phyloP scores from a whole-genome alignment of 2,113 vertebrate species.

The Petromus typicus region DNA sequence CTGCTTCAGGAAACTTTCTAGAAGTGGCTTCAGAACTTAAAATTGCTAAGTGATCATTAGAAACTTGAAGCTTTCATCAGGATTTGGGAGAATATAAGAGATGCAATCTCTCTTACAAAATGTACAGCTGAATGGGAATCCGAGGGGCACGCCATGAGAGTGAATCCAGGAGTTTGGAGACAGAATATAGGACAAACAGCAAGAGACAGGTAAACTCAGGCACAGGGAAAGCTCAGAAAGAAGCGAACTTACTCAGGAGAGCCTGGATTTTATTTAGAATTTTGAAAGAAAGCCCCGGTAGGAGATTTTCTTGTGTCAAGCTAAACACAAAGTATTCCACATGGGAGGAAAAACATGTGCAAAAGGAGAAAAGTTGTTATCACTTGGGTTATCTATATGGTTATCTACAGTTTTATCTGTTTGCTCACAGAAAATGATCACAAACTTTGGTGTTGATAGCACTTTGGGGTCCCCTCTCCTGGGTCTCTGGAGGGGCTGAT shows the following conservation, averaged over 20 bases:
- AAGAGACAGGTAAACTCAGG: neutral
- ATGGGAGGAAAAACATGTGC: neutral
- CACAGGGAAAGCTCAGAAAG: neutral
- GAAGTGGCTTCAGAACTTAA: neutral
- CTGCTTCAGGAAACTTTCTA: neutral
- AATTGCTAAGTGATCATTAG: neutral
- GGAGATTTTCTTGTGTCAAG: neutral
- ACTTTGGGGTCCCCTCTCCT: neutral
- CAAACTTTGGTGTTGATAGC: neutral
- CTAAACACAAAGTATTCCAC: neutral
- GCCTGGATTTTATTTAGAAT: neutral
- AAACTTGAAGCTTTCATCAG: neutral
- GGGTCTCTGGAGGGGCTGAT: neutral
- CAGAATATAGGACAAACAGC: neutral
- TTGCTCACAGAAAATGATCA: neutral
- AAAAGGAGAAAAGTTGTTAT: neutral
- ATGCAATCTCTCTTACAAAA: neutral
- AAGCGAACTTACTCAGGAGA: neutral
- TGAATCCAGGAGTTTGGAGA: conserved; percentile 20
- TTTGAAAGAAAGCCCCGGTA: neutral
- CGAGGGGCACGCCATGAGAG: neutral
- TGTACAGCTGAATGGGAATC: neutral
- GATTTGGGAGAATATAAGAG: neutral
- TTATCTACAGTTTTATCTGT: neutral
- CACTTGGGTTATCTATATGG: neutral